These are phyloP conservation scores for Cremastobaeus sp. DNA, from an alignment of 2,888 invertebrate species.

Conservation along the genomic window DNA sequence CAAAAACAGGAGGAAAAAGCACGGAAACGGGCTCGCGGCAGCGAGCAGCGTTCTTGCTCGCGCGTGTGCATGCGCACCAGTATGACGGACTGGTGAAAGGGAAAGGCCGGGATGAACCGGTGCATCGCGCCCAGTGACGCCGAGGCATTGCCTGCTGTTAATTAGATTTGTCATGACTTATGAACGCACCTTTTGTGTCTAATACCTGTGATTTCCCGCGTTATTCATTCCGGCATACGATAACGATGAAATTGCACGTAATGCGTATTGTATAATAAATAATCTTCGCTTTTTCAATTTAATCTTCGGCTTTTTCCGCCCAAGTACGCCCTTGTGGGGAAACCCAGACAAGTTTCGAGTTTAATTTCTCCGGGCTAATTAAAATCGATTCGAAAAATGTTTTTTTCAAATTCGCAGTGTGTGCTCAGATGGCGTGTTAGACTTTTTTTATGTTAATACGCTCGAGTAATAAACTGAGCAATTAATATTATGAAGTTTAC, in stretches of 20 bases:
- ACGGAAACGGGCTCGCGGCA: conserved; percentile 19
- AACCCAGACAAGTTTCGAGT: no score
- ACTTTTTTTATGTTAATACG: no score
- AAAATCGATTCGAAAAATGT: no score
- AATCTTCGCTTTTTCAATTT: no score
- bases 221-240: conserved; percentile 13
- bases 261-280: no score
- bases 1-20: conserved; percentile 10
- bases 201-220: conserved; percentile 26
- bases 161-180: conserved; percentile 56
- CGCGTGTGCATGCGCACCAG: conserved; percentile 8
- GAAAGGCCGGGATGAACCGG: conserved; percentile 55
- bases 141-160: conserved; percentile 40
- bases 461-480: no score
- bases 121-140: conserved; percentile 35
- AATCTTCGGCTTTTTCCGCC: no score
- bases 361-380: no score
- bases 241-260: conserved; percentile 15
- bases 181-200: conserved; percentile 32
- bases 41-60: conserved; percentile 17
- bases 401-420: no score
- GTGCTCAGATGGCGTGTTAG: no score
- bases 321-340: no score
- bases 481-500: no score
- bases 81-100: conserved; percentile 53